These are phyloP conservation scores for Subanguina moxae DNA, from an alignment of 1,140 invertebrate species.

Conservation along the genomic window DNA sequence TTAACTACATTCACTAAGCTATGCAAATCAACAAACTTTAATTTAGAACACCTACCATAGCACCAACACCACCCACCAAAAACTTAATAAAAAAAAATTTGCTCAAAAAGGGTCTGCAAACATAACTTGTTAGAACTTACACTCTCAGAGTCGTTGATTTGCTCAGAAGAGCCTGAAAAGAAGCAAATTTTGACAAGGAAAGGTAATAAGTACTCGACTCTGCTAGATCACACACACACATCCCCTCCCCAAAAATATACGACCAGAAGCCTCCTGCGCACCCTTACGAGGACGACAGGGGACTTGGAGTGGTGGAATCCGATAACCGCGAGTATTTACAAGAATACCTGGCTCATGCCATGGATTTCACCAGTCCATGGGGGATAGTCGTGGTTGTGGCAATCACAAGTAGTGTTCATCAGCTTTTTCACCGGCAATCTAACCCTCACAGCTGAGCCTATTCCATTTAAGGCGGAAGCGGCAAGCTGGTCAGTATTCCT, in stretches of 20 bases:
- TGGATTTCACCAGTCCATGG: constrained; percentile 57
- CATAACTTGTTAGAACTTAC: too few relatives aligned
- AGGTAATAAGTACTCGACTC: neutral
- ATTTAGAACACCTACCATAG: too few relatives aligned
- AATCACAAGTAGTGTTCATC: constrained; percentile 37
- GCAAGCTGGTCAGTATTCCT: too few relatives aligned
- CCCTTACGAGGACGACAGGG: too few relatives aligned
- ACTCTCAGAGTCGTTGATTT: constrained; percentile 36
- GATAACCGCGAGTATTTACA: too few relatives aligned
- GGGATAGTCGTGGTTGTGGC: constrained; percentile 50
- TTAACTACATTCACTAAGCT: too few relatives aligned
- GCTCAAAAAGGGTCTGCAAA: too few relatives aligned
- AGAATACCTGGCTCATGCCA: constrained; percentile 47
- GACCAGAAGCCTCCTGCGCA: too few relatives aligned
- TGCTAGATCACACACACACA: too few relatives aligned
- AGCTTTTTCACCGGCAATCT: constrained; percentile 1
- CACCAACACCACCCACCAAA: constrained; percentile 22
- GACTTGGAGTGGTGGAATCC: neutral
- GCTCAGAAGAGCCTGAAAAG: constrained; percentile 44
- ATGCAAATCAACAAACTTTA: too few relatives aligned
- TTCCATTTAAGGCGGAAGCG: neutral
- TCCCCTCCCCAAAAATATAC: too few relatives aligned
- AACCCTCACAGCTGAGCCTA: neutral
- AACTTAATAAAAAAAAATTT: neutral
- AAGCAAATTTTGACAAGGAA: neutral